Conservation (phyloP, 2,797 vertebrate species). For the Sebastes steindachneri region DNA sequence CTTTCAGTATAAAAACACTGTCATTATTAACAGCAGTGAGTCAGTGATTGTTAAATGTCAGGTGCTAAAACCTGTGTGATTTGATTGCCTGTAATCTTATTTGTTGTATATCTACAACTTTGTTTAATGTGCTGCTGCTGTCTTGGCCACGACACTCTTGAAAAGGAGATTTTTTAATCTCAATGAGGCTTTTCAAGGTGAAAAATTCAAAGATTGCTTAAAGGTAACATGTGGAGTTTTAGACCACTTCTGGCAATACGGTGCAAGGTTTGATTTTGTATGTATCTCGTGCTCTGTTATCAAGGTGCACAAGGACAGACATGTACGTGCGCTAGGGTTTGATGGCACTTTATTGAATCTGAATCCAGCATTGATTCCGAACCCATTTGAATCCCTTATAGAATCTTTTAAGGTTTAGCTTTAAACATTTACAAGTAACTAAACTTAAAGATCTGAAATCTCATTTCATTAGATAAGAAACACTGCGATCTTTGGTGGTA, state of each 20-base stretch:
- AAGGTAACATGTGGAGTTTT: background rate
- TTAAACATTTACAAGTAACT: background rate
- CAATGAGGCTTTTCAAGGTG: too few species aligned
- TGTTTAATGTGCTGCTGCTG: too few species aligned
- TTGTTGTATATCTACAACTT: too few species aligned
- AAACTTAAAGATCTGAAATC: background rate
- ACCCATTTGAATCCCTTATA: background rate
- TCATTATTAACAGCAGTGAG: background rate
- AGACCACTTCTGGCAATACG: background rate
- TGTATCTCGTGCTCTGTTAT: background rate
- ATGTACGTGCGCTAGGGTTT: background rate
- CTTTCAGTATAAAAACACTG: background rate
- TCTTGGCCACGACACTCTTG: accelerated
- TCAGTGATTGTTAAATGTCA: background rate
- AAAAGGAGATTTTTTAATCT: too few species aligned
- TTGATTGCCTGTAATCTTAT: too few species aligned
- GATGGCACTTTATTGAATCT: background rate
- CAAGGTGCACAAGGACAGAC: background rate
- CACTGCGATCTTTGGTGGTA: background rate
- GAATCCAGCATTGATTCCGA: background rate
- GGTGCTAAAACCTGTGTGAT: background rate
- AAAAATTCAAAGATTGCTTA: background rate
- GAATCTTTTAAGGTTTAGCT: background rate
- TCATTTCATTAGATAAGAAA: background rate
- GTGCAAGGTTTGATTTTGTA: background rate